phyloP scores from a whole-genome alignment of 2,888 invertebrate genomes.

The Heteromyza rotundicornis region DNA sequence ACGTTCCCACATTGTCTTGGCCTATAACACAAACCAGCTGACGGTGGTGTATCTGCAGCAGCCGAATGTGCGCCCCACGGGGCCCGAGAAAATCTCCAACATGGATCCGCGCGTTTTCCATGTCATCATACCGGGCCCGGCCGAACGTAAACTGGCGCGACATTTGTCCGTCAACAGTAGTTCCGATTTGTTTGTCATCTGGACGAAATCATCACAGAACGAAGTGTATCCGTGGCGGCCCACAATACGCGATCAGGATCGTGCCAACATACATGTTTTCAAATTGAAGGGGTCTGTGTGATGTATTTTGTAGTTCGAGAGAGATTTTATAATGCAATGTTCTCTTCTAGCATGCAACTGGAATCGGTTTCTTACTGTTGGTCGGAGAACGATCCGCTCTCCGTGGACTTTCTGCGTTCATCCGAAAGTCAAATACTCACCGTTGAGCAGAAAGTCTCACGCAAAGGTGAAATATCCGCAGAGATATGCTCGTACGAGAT shows the following conservation, averaged over 20 bases:
- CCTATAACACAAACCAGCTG: conserved; percentile 73
- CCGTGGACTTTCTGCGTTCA: conserved; percentile 76
- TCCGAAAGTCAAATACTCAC: conserved; percentile 76
- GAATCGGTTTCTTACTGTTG: conserved; percentile 81
- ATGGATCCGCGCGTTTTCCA: conserved; percentile 72
- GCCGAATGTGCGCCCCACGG: conserved; percentile 64
- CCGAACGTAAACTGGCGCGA: conserved; percentile 56
- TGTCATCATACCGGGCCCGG: conserved; percentile 61
- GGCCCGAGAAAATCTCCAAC: conserved; percentile 70
- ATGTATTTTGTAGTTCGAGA: neutral
- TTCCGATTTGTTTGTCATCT: conserved; percentile 71
- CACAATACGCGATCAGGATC: conserved; percentile 79
- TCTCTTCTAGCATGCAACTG: conserved; percentile 70
- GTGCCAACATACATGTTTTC: conserved; percentile 87
- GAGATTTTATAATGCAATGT: conserved; percentile 1
- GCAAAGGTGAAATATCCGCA: conserved; percentile 74
- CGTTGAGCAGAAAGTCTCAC: conserved; percentile 81
- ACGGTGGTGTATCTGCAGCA: conserved; percentile 73
- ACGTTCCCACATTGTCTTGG: conserved; percentile 72
- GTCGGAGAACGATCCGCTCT: conserved; percentile 88
- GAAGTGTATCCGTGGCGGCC: conserved; percentile 96
- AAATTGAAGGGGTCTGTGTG: conserved; percentile 70
- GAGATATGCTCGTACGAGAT: conserved; percentile 73
- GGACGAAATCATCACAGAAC: conserved; percentile 83
- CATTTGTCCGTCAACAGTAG: conserved; percentile 60